Evolutionary conservation across 2,888 invertebrate genomes (phyloP), one percentile per base, ranked within the genome.

Genomic region (Gymnocheta viridis): DNA sequence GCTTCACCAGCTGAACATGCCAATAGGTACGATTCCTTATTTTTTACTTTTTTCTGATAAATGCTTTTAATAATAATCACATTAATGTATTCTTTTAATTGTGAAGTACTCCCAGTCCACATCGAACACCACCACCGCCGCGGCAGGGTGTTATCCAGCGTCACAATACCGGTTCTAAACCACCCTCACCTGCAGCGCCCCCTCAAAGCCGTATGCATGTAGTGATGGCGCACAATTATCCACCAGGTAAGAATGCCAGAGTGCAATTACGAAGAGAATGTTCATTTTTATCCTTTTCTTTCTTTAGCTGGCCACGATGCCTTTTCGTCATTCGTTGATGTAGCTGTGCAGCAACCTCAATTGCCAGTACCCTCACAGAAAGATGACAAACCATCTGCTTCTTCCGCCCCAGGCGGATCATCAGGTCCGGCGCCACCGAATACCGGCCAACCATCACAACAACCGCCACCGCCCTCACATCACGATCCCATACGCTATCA

Each of bases 281-380:
- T 32, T 81, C 35, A 80, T 73, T 72, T 81, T 67, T 62, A 81
- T 69, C 38, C 41, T 74, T 82, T 62, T 56, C 22, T 62, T 74
- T 60, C 24, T 82, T 78, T 51, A 91, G 90, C 88, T 90, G 96
- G 96, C 19, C 96, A 97, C 91, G 98, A 98, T 91, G 97, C 97
- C 0, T 94, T 98, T 89, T 95, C 96, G 38, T 96, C 96, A 67
- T 92, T 98, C 72, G 98, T 98, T 9, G 97, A 98, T 91, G 96
- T 97, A 14, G 98, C 98, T n/a, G 96, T 96, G 1, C 96, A 97
- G 87, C 98, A 98, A 88, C 96, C 97, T 0, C 96, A 96, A 89
- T 91, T 98, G 88, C 97, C 97, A 0, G 97, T 97, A 72, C 97
- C 97, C 0, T 97, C 97, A 2, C 93, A 94, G 44, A 93, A 92